Conservation (phyloP, 2,113 vertebrate genomes). For the Arenaria interpres region DNA sequence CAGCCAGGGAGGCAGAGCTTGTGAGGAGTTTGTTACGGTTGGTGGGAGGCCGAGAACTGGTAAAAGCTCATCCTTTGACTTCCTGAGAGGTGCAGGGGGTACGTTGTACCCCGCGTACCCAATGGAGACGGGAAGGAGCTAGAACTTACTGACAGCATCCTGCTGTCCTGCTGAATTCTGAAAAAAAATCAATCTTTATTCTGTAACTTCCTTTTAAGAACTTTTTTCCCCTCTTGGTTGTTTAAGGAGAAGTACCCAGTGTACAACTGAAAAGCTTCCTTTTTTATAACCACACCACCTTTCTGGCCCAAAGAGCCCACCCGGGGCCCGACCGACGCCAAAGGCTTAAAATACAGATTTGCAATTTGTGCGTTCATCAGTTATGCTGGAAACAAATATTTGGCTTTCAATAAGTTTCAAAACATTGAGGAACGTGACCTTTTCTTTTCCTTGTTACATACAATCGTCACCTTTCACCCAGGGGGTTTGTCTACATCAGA, state of each 20-base stretch:
- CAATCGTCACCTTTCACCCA: background rate
- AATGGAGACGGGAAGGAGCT: background rate
- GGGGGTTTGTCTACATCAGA: background rate
- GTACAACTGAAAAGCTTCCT: background rate
- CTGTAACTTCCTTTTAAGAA: background rate
- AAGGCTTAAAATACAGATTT: background rate
- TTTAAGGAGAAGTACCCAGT: background rate
- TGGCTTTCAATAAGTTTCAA: background rate
- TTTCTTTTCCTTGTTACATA: background rate
- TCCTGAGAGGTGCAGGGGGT: background rate
- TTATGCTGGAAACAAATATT: background rate
- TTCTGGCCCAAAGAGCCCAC: background rate
- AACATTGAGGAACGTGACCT: background rate
- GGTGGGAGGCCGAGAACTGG: background rate
- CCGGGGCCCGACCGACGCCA: no score
- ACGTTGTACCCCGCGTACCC: accelerated
- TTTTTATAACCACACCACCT: background rate
- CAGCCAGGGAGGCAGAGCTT: background rate
- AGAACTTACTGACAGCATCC: background rate
- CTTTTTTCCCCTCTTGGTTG: accelerated
- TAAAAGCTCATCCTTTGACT: background rate
- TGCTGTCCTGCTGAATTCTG: background rate
- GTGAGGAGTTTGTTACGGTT: background rate
- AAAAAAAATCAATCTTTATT: background rate
- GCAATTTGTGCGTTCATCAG: background rate